A percentile compares a stretch with the other conserved stretches of the same genome.
phyloP scores from a whole-genome alignment of 2,113 vertebrate species.

The Eptesicus fuscus region DNA sequence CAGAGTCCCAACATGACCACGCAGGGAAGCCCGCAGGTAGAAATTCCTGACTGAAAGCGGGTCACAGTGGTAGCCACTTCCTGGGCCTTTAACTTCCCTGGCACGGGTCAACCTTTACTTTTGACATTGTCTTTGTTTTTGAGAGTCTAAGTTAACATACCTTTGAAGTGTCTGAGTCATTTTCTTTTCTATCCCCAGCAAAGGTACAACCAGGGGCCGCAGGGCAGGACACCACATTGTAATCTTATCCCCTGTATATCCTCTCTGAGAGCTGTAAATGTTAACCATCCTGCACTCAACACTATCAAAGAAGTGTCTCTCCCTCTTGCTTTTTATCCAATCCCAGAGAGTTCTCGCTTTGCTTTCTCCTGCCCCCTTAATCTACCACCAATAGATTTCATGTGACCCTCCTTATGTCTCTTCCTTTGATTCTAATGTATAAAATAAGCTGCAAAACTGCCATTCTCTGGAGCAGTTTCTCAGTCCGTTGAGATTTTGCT shows the following conservation, averaged over 20 bases:
- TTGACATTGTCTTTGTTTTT: not conserved
- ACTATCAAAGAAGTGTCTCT: not conserved
- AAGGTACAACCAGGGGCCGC: not conserved
- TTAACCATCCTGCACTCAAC: not conserved
- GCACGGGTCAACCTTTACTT: not conserved
- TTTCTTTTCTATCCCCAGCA: not conserved
- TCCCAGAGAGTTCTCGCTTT: not conserved
- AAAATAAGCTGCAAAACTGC: not conserved
- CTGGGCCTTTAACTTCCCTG: not conserved
- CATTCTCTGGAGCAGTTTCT: not conserved
- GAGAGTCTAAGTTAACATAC: not conserved
- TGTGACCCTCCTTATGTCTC: not conserved
- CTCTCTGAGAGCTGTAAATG: not conserved
- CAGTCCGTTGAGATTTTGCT: not conserved
- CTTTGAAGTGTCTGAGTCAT: not conserved
- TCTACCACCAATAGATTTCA: not conserved
- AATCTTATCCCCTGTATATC: not conserved
- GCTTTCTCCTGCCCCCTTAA: not conserved
- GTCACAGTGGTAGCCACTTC: not conserved
- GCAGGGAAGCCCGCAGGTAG: not conserved
- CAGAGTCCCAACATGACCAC: not conserved
- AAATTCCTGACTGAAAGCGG: not conserved
- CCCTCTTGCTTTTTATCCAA: not conserved
- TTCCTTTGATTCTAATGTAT: not conserved
- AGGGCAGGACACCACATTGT: too few relatives aligned